A percentile compares a stretch with the other conserved stretches of the same genome.
These are phyloP conservation scores for Napeogenes inachia DNA, from an alignment of 2,888 invertebrate genomes.

Conservation along the genomic window DNA sequence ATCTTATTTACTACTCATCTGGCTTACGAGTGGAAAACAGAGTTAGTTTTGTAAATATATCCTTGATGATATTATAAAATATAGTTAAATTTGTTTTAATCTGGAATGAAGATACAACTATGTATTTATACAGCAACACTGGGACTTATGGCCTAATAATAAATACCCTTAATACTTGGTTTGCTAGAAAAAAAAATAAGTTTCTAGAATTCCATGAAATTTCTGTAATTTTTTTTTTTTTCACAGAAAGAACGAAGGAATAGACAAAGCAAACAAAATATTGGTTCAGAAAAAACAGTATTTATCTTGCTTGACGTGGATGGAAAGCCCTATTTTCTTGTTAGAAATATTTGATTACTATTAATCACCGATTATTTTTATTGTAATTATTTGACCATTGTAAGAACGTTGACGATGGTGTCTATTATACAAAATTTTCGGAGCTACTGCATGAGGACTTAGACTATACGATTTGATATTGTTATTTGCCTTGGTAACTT, in stretches of 20 bases:
- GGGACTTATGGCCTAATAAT: slow-evolving; percentile 12
- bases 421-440: slow-evolving; percentile 24
- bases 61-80: slow-evolving; percentile 32
- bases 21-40: slow-evolving; percentile 36
- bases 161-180: slow-evolving; percentile 6
- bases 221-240: too few relatives aligned
- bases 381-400: too few relatives aligned
- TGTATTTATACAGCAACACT: slow-evolving; percentile 9
- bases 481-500: too few relatives aligned
- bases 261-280: slow-evolving; percentile 51
- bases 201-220: too few relatives aligned
- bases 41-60: slow-evolving; percentile 18
- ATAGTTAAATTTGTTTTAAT: slow-evolving; percentile 36
- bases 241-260: too few relatives aligned
- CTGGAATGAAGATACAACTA: slow-evolving; percentile 21
- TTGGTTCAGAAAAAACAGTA: slow-evolving; percentile 63
- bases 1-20: too few relatives aligned
- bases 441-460: slow-evolving; percentile 24
- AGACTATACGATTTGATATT: too few relatives aligned
- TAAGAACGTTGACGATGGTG: slow-evolving; percentile 26
- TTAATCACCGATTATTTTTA: too few relatives aligned
- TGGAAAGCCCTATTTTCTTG: slow-evolving; percentile 20
- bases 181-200: too few relatives aligned
- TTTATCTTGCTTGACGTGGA: slow-evolving; percentile 52
- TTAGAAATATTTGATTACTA: too few relatives aligned